These are phyloP conservation scores for Carapus acus DNA, from an alignment of 2,797 vertebrate species.

Conservation along the genomic window DNA sequence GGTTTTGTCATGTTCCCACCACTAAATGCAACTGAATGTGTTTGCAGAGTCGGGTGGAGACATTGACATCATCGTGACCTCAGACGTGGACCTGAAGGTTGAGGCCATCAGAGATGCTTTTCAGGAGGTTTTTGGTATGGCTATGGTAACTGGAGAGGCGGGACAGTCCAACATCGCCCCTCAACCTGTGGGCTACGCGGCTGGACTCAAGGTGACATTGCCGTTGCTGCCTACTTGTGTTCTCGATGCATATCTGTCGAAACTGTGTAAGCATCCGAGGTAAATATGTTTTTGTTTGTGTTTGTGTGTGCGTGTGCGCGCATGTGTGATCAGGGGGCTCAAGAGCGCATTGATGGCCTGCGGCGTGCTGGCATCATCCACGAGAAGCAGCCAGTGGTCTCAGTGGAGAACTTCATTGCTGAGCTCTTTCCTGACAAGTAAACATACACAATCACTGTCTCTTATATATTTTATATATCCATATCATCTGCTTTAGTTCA, in stretches of 20 bases:
- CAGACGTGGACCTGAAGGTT: slow-evolving; percentile 85
- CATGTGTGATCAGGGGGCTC: slow-evolving; percentile 78
- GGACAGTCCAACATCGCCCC: slow-evolving; percentile 94
- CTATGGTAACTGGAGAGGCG: slow-evolving; percentile 85
- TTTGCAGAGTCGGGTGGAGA: slow-evolving; percentile 89
- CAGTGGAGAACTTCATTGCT: slow-evolving; percentile 91
- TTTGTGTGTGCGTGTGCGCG: neutral
- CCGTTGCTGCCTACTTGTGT: too few relatives aligned
- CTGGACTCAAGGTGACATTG: slow-evolving; percentile 84
- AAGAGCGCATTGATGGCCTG: slow-evolving; percentile 90
- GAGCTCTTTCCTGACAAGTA: slow-evolving; percentile 96
- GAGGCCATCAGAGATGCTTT: slow-evolving; percentile 90
- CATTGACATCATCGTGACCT: slow-evolving; percentile 90
- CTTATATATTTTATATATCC: too few relatives aligned
- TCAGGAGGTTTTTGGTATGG: slow-evolving; percentile 94
- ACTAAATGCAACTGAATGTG: too few relatives aligned
- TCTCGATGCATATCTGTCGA: too few relatives aligned
- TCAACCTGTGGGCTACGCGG: slow-evolving; percentile 92
- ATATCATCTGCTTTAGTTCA: too few relatives aligned
- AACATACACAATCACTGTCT: slow-evolving; percentile 39
- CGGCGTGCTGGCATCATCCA: slow-evolving; percentile 85
- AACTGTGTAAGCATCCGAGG: too few relatives aligned
- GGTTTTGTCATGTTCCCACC: too few relatives aligned
- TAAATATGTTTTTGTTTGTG: too few relatives aligned
- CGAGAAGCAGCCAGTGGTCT: slow-evolving; percentile 91